Evolutionary conservation across 2,888 invertebrate species (phyloP).

Genomic region (Ophion slaviceki): DNA sequence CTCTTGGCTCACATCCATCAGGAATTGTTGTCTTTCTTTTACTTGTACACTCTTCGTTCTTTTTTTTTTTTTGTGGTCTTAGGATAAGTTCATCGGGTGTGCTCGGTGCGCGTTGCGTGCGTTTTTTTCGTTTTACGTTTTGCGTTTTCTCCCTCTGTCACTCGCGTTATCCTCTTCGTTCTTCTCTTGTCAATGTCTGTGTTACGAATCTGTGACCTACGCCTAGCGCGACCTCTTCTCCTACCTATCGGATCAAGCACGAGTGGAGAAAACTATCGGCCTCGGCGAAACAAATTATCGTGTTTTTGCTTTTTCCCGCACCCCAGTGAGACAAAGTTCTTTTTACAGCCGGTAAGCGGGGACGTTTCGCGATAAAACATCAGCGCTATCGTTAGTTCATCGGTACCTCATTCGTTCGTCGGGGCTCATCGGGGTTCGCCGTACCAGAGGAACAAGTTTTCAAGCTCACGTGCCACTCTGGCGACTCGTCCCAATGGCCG

Average conservation of each 20-base stretch:
- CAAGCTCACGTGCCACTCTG: not conserved
- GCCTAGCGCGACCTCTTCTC: slow-evolving; percentile 14
- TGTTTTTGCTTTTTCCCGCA: not conserved
- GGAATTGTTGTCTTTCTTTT: slow-evolving; percentile 55
- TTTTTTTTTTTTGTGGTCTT: slow-evolving; percentile 49
- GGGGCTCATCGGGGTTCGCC: not conserved
- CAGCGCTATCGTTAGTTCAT: not conserved
- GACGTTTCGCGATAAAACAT: too few relatives aligned
- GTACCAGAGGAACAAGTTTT: not conserved
- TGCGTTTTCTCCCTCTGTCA: slow-evolving; percentile 34
- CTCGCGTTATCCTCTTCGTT: slow-evolving; percentile 61
- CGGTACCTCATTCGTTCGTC: not conserved
- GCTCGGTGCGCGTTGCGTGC: slow-evolving; percentile 65
- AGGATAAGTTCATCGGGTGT: slow-evolving; percentile 61
- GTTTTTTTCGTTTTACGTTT: slow-evolving; percentile 48
- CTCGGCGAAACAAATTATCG: slow-evolving; percentile 19
- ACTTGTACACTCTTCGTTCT: slow-evolving; percentile 52
- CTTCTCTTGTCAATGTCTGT: slow-evolving; percentile 50
- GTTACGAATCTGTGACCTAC: slow-evolving; percentile 44
- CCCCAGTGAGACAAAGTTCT: not conserved
- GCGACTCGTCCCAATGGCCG: not conserved
- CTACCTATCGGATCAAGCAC: slow-evolving; percentile 17
- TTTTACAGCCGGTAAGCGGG: not conserved
- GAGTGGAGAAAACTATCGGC: not conserved
- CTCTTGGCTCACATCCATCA: slow-evolving; percentile 69